Conservation (phyloP, 1,140 invertebrate species). For the Parapsyche elsis region DNA sequence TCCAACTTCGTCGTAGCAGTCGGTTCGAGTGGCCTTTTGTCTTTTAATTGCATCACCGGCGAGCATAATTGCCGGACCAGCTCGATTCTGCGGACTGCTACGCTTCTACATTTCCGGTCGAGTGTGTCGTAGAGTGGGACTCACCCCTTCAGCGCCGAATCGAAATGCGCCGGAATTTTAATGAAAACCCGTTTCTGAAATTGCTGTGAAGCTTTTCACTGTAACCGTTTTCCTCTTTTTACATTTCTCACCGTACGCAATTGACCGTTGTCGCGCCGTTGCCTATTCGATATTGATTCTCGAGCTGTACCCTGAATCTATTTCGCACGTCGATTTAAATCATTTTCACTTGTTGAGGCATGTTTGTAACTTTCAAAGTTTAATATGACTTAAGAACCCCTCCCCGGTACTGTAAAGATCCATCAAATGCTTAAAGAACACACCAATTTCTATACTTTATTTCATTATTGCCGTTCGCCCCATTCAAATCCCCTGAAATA, state of each 20-base stretch:
- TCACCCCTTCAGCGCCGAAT: background rate
- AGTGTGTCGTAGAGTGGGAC: background rate
- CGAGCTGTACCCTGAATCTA: too few species aligned
- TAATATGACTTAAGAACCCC: background rate
- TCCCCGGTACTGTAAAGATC: background rate
- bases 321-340: too few species aligned
- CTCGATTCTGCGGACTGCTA: background rate
- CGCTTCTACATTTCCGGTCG: background rate
- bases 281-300: too few species aligned
- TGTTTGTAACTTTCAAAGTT: background rate
- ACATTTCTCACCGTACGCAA: too few species aligned
- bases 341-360: too few species aligned
- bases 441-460: too few species aligned
- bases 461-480: background rate
- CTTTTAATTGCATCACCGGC: slow-evolving; percentile 28
- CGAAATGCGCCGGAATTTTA: background rate
- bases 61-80: background rate
- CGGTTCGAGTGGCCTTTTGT: slow-evolving; percentile 24
- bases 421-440: background rate
- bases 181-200: background rate
- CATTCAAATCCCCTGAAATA: background rate
- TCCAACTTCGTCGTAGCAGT: background rate
- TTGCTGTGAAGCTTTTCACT: background rate
- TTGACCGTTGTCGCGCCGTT: too few species aligned
- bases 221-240: too few species aligned